Evolutionary conservation across 2,888 invertebrate genomes (phyloP), one percentile per base, ranked within the genome.

Genomic region (Agrotis puta): DNA sequence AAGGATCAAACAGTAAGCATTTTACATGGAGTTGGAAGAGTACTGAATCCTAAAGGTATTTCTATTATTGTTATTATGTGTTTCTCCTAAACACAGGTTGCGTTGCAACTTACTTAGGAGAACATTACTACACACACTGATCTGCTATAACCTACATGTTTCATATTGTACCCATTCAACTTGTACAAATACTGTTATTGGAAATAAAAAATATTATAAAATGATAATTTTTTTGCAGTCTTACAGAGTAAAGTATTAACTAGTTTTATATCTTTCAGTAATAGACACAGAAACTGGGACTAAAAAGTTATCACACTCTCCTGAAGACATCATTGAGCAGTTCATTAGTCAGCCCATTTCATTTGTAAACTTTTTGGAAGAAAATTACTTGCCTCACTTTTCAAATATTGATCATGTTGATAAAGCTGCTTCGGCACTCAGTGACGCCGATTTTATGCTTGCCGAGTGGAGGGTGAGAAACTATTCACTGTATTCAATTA

Each of bases 341-440:
- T 98, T 98, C 88, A 91, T 96, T 57, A 97, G 97, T 9, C 97
- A 98, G 84, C 97, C 98, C 0, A 96, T 92, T 70, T 97, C 96
- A 58, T 98, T 98, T 90, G 93, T 97, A 0, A 96, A 97, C 71
- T 98, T 98, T 86, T 91, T 98, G 24, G 97, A 97, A 88, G 97
- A 98, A 86, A 98, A 98, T 93, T 98, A 98, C 92, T 90, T 98
- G 33, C 96, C 97, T 7, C 98, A 98, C 87, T 98, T 97, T 88
- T 96, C 97, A 0, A 95, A 96, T 68, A 96, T 98, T 24, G 97
- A 97, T 48, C 97, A 97, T 83, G 94, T 96, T 0, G 94, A 95
- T 27, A 91, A 93, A 67, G 98, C 98, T 3, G 94, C 97, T 0
- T 96, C 97, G 64, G 96, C 97, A 68, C 92, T 99, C 51, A 98